Conservation (phyloP, 2,888 invertebrate species). For the Onchidella celtica region DNA sequence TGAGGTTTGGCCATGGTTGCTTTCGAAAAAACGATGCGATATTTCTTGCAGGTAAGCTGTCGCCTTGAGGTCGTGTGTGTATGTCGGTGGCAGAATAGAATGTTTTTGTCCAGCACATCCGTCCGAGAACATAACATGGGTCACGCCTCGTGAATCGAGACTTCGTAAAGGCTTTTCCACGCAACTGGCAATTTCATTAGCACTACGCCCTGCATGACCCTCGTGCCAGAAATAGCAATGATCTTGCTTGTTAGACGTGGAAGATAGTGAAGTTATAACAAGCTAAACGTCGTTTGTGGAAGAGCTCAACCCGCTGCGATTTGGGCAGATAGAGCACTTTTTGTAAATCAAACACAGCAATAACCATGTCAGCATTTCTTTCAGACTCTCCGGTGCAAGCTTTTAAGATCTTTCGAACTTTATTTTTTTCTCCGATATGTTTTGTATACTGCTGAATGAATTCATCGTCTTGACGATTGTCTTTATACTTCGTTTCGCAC, state of each 20-base stretch:
- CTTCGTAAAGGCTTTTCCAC: neutral
- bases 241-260: neutral
- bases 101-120: neutral
- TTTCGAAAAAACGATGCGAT: neutral
- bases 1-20: neutral
- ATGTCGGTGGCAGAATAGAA: neutral
- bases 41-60: neutral
- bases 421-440: neutral
- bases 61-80: neutral
- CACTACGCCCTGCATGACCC: neutral
- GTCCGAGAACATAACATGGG: neutral
- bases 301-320: neutral
- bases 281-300: neutral
- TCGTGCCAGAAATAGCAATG: neutral
- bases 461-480: neutral
- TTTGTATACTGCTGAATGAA: neutral
- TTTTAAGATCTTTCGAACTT: neutral
- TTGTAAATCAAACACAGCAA: neutral
- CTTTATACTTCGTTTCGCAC: neutral
- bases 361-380: neutral
- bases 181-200: neutral
- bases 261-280: neutral
- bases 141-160: neutral
- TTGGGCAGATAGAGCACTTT: neutral
- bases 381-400: neutral